Evolutionary conservation across 2,113 vertebrate genomes (phyloP), one percentile per base, ranked within the genome.

Genomic region (Merops nubicus): DNA sequence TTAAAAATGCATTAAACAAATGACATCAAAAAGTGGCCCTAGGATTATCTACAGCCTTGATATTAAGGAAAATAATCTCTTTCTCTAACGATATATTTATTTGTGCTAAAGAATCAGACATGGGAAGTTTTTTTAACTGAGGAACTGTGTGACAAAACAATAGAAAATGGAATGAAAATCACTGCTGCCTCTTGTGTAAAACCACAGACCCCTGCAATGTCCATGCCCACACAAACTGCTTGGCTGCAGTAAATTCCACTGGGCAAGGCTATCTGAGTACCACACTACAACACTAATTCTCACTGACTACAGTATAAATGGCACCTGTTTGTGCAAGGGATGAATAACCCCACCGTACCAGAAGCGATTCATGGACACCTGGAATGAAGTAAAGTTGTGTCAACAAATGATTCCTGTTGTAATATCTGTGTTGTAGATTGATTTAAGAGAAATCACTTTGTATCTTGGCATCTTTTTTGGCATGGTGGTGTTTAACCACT

Each of bases 1-100:
- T 84, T 87, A 94, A 92, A 96, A 94, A 79, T 40, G 23, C 60
- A 78, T 89, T 93, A 57, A 92, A 92, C 17, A 93, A 95, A 74
- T 31, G 15, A 75, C 31, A 85, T 8, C 26, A 81, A 70, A 28
- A 59, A 72, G 47, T 34, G 29, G 43, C 43, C 59, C 40, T 78
- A 77, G 6, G 28, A 93, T 68, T 14, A 75, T 57, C 69, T 51
- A 62, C 15, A 40, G 43, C 15, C 28, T 78, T 0, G 1, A 53
- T 36, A 9, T n/a, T 70, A 74, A 54, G 15, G 25, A 56, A 89
- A 91, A 53, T 5, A 81, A 51, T 65, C 11, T 63, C 15, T 40
- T 45, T 53, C 64, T 28, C 38, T 70, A 79, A 62, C 33, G 22
- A 78, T 8, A 11, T 33, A 67, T 40, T 81, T 56, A 59, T 26